These are phyloP conservation scores for Cuniculus paca DNA, from an alignment of 2,797 vertebrate genomes.

Conservation along the genomic window DNA sequence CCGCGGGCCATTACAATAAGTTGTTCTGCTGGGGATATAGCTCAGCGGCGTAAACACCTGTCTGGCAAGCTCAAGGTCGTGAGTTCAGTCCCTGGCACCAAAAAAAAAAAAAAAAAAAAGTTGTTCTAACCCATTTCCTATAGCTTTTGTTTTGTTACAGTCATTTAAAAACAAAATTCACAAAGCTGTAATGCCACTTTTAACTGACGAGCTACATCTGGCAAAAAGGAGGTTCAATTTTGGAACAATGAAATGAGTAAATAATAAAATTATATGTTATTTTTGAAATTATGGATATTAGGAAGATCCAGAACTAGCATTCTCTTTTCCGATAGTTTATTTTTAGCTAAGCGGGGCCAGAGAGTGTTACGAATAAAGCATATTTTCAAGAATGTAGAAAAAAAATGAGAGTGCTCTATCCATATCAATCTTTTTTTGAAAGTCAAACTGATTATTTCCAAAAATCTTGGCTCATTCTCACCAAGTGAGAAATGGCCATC, in stretches of 20 bases:
- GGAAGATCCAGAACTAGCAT: not conserved
- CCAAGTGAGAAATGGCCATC: not conserved
- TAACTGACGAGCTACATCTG: not conserved
- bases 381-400: not conserved
- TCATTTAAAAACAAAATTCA: not conserved
- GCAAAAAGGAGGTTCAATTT: not conserved
- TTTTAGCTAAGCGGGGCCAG: not conserved
- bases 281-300: conserved; percentile 39
- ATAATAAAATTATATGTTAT: not conserved
- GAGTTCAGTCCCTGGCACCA: too few species aligned
- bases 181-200: not conserved
- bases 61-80: too few species aligned
- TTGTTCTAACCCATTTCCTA: not conserved
- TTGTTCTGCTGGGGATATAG: too few species aligned
- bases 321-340: not conserved
- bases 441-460: not conserved
- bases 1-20: not conserved
- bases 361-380: not conserved
- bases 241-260: not conserved
- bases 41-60: too few species aligned
- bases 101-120: too few species aligned
- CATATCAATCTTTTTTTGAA: not conserved
- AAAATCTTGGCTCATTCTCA: not conserved
- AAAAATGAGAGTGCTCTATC: not conserved
- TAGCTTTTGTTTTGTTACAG: not conserved